phyloP scores from a whole-genome alignment of 2,797 vertebrate genomes.

The Astyanax mexicanus region DNA sequence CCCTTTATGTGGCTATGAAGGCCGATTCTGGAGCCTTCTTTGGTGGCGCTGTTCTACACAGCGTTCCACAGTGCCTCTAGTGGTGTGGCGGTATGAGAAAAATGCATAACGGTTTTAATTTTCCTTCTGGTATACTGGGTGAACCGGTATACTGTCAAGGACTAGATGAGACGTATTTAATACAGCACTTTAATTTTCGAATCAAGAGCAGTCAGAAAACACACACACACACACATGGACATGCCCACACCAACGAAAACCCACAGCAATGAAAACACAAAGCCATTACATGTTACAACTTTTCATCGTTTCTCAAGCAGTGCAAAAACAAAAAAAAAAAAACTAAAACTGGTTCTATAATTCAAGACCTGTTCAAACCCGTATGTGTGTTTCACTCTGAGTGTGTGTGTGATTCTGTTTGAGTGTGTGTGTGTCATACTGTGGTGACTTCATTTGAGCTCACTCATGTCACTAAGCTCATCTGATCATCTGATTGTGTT shows the following conservation, averaged over 20 bases:
- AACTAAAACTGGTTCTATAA: conserved; percentile 17
- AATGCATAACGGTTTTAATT: no score
- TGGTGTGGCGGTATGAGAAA: no score
- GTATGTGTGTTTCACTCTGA: conserved; percentile 10
- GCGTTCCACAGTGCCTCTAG: no score
- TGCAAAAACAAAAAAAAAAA: no score
- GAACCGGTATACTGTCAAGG: no score
- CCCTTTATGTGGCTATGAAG: no score
- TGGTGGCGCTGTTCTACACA: no score
- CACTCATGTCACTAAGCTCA: conserved; percentile 70
- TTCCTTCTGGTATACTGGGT: no score
- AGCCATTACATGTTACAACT: background rate
- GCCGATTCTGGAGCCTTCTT: no score
- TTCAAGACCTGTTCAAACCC: conserved; percentile 35
- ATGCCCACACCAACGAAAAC: conserved; percentile 8
- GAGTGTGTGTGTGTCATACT: conserved; percentile 74
- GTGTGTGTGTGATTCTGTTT: conserved; percentile 10
- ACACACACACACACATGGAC: conserved; percentile 1
- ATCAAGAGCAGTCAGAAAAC: no score
- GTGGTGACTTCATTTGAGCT: conserved; percentile 76
- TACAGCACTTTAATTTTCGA: no score
- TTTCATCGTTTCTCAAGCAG: conserved; percentile 10
- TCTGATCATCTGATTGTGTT: conserved; percentile 66
- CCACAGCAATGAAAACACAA: background rate
- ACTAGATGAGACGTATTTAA: no score